Conservation (phyloP, 2,113 vertebrate species). For the Protobothrops flavoviridis region DNA sequence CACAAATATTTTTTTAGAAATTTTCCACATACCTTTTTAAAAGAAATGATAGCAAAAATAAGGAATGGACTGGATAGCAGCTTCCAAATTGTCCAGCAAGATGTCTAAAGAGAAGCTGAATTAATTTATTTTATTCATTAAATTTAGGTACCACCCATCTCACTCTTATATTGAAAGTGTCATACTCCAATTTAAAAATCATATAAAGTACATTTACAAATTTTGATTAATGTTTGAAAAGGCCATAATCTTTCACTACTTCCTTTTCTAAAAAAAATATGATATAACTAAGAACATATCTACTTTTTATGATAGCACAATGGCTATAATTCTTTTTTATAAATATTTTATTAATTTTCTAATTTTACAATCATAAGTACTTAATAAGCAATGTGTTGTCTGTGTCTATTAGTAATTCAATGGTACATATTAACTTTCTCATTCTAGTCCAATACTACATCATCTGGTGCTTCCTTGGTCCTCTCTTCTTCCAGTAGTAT, state of each 20-base stretch:
- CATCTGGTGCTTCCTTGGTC: too few species aligned
- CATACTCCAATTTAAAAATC: neutral
- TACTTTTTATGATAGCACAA: neutral
- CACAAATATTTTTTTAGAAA: neutral
- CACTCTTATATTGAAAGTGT: neutral
- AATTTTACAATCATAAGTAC: too few species aligned
- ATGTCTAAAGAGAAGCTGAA: neutral
- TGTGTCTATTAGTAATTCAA: too few species aligned
- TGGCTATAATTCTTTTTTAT: neutral
- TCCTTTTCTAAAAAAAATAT: neutral
- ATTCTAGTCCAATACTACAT: too few species aligned
- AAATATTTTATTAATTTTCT: too few species aligned
- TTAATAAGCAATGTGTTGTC: too few species aligned
- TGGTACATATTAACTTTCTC: too few species aligned
- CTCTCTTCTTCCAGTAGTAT: too few species aligned
- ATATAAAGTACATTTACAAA: neutral
- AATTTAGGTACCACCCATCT: neutral
- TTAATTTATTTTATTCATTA: neutral
- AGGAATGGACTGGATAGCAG: neutral
- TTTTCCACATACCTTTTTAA: neutral
- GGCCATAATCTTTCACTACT: neutral
- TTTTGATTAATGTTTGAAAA: neutral
- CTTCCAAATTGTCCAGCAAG: neutral
- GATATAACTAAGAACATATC: neutral
- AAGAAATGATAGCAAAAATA: neutral